phyloP scores from a whole-genome alignment of 1,140 invertebrate species.

The Euschistus heros region DNA sequence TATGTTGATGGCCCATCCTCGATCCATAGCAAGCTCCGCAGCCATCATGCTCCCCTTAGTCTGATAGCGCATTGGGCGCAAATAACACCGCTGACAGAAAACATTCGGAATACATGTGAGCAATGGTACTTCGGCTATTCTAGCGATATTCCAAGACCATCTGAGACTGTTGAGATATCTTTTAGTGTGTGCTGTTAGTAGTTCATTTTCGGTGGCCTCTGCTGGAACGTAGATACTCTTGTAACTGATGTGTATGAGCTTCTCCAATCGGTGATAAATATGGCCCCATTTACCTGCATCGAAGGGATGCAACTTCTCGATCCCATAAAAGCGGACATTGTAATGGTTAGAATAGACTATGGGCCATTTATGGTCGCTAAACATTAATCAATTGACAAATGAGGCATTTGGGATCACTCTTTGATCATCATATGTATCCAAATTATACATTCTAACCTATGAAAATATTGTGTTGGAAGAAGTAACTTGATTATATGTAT shows the following conservation, averaged over 20 bases:
- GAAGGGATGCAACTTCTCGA: slow-evolving; percentile 83
- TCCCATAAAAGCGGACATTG: slow-evolving; percentile 66
- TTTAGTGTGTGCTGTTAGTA: slow-evolving; percentile 59
- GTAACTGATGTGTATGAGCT: slow-evolving; percentile 40
- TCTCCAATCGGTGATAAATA: slow-evolving; percentile 51
- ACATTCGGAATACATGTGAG: slow-evolving; percentile 64
- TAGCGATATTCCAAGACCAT: slow-evolving; percentile 66
- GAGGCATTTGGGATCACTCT: too few relatives aligned
- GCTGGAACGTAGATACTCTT: slow-evolving; percentile 48
- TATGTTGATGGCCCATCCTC: slow-evolving; percentile 77
- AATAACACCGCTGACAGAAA: slow-evolving; percentile 58
- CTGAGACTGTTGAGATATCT: slow-evolving; percentile 59
- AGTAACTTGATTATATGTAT: too few relatives aligned
- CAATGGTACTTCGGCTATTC: slow-evolving; percentile 65
- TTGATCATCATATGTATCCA: too few relatives aligned
- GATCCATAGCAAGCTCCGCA: slow-evolving; percentile 63
- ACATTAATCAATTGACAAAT: too few relatives aligned
- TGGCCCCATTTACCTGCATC: slow-evolving; percentile 76
- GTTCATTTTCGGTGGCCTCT: slow-evolving; percentile 56
- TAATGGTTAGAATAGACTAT: slow-evolving; percentile 68
- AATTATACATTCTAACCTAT: too few relatives aligned
- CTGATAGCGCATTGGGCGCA: slow-evolving; percentile 59
- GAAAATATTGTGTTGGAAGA: too few relatives aligned
- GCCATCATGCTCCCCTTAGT: slow-evolving; percentile 44
- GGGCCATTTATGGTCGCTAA: slow-evolving; percentile 39